phyloP scores from a whole-genome alignment of 2,113 vertebrate species.

The Astatoreochromis straeleni region DNA sequence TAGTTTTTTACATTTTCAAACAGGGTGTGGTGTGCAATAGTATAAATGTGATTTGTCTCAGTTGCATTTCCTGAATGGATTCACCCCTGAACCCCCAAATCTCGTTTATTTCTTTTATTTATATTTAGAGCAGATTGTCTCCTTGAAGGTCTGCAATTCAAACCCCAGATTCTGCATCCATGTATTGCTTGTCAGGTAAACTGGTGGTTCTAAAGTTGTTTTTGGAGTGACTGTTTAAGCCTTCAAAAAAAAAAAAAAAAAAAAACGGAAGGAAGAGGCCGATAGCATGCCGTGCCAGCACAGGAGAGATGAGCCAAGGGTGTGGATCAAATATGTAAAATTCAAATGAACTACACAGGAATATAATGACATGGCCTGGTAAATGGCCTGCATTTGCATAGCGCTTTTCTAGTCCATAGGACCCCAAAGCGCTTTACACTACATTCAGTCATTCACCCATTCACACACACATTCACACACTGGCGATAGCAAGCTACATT shows the following conservation, averaged over 20 bases:
- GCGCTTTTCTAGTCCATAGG: too few species aligned
- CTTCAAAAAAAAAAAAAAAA: fast-evolving
- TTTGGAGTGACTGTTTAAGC: background rate
- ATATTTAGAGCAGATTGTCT: background rate
- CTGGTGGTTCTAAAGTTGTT: background rate
- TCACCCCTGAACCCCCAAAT: background rate
- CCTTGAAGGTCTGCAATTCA: background rate
- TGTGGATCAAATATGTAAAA: background rate
- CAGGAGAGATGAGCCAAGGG: background rate
- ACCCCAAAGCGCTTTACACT: too few species aligned
- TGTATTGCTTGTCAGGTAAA: background rate
- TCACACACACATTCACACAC: too few species aligned
- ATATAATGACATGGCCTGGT: background rate
- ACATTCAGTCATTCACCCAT: too few species aligned
- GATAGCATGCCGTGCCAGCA: background rate
- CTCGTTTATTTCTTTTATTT: fast-evolving
- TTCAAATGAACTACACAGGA: background rate
- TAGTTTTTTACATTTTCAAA: background rate
- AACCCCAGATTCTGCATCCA: background rate
- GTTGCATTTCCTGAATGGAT: background rate
- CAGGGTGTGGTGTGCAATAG: background rate
- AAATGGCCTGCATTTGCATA: too few species aligned
- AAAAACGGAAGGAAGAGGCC: fast-evolving
- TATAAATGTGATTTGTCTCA: background rate
- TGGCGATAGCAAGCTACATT: too few species aligned